phyloP scores from a whole-genome alignment of 2,113 vertebrate species.

The Talpa occidentalis region DNA sequence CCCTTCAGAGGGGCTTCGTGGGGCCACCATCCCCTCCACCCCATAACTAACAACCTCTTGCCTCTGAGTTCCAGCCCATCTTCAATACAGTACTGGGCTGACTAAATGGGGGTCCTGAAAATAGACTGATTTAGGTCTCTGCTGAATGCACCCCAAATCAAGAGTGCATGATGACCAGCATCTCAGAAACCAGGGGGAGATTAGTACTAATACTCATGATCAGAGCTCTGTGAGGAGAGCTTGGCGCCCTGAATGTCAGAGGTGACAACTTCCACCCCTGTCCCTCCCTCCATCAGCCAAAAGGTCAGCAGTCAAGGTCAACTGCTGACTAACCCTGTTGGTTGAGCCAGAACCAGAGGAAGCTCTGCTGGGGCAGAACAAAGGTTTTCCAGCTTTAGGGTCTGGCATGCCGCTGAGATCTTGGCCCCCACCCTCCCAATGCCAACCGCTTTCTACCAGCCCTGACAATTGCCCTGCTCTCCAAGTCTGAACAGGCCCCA shows the following conservation, averaged over 20 bases:
- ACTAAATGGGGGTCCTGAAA: background rate
- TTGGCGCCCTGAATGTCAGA: background rate
- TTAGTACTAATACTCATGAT: constrained; percentile 18
- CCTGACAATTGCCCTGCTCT: background rate
- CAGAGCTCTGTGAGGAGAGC: background rate
- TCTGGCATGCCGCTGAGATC: background rate
- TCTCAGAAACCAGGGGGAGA: background rate
- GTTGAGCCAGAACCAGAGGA: background rate
- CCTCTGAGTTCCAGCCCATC: background rate
- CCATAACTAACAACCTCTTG: background rate
- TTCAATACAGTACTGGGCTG: background rate
- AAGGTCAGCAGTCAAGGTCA: background rate
- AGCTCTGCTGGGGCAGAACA: background rate
- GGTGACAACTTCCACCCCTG: background rate
- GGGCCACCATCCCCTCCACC: background rate
- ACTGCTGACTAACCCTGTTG: background rate
- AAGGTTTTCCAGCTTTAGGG: background rate
- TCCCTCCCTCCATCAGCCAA: background rate
- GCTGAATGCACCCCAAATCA: background rate
- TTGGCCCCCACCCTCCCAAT: background rate
- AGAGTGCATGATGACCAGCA: background rate
- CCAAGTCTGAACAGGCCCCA: background rate
- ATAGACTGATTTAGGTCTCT: background rate
- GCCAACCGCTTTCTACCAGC: background rate
- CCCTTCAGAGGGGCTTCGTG: background rate